Percentiles rank a stretch among this genome's conserved stretches.
Conservation (phyloP, 2,888 invertebrate genomes). For the Oscheius sp. region DNA sequence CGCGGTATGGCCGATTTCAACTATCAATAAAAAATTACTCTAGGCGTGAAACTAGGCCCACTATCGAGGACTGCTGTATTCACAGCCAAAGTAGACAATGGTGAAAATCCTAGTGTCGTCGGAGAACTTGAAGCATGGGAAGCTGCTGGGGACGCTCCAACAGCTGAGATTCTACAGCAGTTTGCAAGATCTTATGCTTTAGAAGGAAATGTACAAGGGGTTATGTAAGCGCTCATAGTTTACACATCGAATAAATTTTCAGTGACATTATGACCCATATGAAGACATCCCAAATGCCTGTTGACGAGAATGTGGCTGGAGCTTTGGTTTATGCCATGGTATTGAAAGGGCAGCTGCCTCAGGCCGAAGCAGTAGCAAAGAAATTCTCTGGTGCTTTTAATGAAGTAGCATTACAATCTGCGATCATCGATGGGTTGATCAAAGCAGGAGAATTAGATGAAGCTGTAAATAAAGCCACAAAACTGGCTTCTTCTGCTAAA, state of each 20-base stretch:
- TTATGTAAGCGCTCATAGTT: constrained; percentile 10
- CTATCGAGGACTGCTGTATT: constrained; percentile 25
- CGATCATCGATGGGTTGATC: constrained; percentile 10
- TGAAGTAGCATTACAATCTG: not conserved
- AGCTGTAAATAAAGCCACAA: not conserved
- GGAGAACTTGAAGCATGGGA: constrained; percentile 29
- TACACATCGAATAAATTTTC: not conserved
- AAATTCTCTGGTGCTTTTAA: constrained; percentile 2
- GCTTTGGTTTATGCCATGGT: constrained; percentile 21
- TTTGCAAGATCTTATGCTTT: constrained; percentile 31
- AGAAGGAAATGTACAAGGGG: constrained; percentile 29
- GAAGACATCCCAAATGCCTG: constrained; percentile 9
- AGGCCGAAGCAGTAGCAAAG: constrained; percentile 26
- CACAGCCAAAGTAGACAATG: constrained; percentile 29
- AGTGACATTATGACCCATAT: constrained; percentile 35
- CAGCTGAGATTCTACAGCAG: constrained; percentile 17
- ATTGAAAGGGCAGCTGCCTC: not conserved
- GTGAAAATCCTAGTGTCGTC: constrained; percentile 16
- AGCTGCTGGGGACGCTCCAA: constrained; percentile 3
- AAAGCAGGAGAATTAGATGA: constrained; percentile 3
- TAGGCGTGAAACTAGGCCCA: constrained; percentile 11
- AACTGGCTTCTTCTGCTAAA: constrained; percentile 4
- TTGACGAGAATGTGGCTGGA: constrained; percentile 10
- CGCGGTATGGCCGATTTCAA: not conserved
- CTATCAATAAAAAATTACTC: not conserved